Conservation (phyloP, 2,113 vertebrate genomes). For the Cyphomyrus plagiostoma region DNA sequence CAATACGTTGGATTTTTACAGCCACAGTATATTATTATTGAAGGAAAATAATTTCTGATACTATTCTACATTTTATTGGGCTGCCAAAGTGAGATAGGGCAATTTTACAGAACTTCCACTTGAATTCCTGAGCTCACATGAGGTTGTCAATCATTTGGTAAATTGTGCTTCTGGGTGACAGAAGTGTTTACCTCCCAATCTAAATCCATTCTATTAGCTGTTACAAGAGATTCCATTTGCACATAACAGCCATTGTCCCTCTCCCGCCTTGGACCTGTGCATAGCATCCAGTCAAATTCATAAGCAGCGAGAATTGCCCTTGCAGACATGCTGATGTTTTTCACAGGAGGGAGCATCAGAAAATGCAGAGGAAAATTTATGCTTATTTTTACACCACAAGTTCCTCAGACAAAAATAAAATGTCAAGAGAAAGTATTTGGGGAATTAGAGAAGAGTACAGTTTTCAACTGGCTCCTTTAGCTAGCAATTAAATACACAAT, state of each 20-base stretch:
- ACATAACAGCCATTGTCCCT: neutral
- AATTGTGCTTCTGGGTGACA: neutral
- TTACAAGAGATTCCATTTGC: neutral
- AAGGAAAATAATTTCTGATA: neutral
- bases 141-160: neutral
- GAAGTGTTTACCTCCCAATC: slow-evolving; percentile 16
- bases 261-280: neutral
- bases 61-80: neutral
- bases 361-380: slow-evolving; percentile 8
- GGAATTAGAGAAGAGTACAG: neutral
- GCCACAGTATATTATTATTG: neutral
- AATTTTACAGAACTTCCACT: neutral
- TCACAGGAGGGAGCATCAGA: neutral
- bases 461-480: neutral
- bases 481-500: neutral
- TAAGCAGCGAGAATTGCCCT: neutral
- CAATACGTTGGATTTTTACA: neutral
- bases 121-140: neutral
- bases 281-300: neutral
- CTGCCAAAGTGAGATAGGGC: neutral
- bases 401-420: neutral
- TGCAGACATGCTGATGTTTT: neutral
- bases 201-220: slow-evolving; percentile 19
- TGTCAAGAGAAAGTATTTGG: neutral
- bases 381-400: neutral